phyloP scores from a whole-genome alignment of 2,113 vertebrate species.

The Scopus umbretta region DNA sequence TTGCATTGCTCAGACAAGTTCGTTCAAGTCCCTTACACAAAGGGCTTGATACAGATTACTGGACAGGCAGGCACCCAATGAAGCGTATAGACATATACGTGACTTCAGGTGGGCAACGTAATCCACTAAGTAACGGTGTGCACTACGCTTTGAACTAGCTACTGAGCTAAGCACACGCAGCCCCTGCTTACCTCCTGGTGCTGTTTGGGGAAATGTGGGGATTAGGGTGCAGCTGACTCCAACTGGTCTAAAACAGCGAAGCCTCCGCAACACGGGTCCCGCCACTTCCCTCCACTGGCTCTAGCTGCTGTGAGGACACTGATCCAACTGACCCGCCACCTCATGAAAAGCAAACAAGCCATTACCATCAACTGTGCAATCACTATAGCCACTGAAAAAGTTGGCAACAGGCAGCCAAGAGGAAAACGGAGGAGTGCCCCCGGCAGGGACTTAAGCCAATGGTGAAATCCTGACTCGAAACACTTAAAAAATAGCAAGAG shows the following conservation, averaged over 20 bases:
- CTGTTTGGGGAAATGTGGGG: neutral
- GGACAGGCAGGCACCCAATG: neutral
- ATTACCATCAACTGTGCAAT: fast-evolving
- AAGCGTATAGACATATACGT: fast-evolving
- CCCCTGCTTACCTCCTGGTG: neutral
- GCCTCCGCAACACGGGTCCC: neutral
- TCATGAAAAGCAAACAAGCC: neutral
- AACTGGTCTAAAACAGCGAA: neutral
- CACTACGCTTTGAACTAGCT: neutral
- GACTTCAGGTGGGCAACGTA: fast-evolving
- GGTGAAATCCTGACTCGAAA: neutral
- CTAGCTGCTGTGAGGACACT: neutral
- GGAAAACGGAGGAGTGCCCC: neutral
- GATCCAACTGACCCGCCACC: neutral
- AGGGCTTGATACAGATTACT: neutral
- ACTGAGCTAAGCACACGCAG: fast-evolving
- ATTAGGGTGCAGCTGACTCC: neutral
- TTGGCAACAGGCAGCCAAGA: neutral
- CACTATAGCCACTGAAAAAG: neutral
- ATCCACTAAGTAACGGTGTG: fast-evolving
- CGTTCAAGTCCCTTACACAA: fast-evolving
- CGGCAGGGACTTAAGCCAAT: neutral
- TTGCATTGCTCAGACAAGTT: neutral
- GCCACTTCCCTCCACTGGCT: neutral
- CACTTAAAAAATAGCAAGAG: neutral